Base-by-base conservation (phyloP, 2,797 vertebrate species). In the Coendou prehensilis region DNA sequence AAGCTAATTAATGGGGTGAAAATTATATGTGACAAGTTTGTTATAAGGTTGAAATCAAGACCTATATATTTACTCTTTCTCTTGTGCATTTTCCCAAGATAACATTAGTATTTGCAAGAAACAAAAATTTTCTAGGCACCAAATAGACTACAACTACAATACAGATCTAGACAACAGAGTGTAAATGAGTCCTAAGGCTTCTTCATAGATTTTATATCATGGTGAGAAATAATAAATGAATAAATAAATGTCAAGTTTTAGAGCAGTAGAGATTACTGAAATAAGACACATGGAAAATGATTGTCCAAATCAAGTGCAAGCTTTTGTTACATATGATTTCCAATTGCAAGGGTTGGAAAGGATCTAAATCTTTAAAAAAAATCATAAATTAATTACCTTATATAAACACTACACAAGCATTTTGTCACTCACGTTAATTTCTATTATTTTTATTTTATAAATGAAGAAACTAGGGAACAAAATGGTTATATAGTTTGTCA, bases 1-100 rank as follows among this genome's bases (percentile, higher is more conserved):
- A 59, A 71, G 54, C 79, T 98, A 97, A 97, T 97, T 96, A 97
- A 98, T 96, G 82, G 92, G 54, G 52, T 96, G 78, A 59, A 97
- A 98, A 96, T 97, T 97, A 90, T 57, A 97, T 79, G 61, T 89
- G 69, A 97, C 59, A 52, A 87, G 87, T 95, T 67, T 93, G 47
- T 83, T 69, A 76, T 64, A 91, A 79, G 91, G 69, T 93, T 82
- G 73, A 96, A 97, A 97, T 87, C 23, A 82, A 95, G 73, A 83
- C 56, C 85, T 93, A 82, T 67, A 69, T 73, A 88, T 91, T 85
- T 89, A 78, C 11, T 83, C n/a, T 17, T 82, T 91, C 50, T 93
- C 57, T 80, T 92, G 54, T 84, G 30, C 13, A 73, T 61, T 89
- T 96, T 97, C 95, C 89, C 94, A 97, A 96, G 89, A 67, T 91